phyloP scores from a whole-genome alignment of 1,140 invertebrate genomes.

The Leptopilina clavipes region DNA sequence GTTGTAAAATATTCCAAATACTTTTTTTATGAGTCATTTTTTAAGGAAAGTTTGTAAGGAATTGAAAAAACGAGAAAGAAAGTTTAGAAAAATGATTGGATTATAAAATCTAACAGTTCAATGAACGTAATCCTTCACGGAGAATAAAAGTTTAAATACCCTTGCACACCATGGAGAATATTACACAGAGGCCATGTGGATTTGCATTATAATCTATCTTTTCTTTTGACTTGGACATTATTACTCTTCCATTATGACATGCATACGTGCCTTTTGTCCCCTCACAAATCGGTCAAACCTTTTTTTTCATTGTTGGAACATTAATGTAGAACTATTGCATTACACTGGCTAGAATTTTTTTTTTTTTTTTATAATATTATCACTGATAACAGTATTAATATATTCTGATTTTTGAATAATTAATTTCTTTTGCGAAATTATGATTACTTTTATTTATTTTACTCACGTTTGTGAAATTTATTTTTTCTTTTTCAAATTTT shows the following conservation, averaged over 20 bases:
- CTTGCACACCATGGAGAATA: conserved; percentile 45
- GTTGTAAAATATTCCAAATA: too few species aligned
- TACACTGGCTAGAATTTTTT: too few species aligned
- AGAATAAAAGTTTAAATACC: conserved; percentile 48
- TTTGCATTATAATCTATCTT: conserved; percentile 67
- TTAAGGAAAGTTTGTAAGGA: not conserved
- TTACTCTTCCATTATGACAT: conserved; percentile 19
- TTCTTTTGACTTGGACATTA: conserved; percentile 47
- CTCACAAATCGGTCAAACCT: not conserved
- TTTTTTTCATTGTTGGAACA: conserved; percentile 2
- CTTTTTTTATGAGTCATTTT: too few species aligned
- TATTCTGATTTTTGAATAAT: too few species aligned
- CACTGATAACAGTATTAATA: too few species aligned
- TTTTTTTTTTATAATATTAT: too few species aligned
- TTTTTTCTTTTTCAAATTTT: too few species aligned
- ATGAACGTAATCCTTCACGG: conserved; percentile 62
- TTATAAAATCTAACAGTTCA: conserved; percentile 52
- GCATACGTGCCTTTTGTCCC: conserved; percentile 26
- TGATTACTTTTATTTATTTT: not conserved
- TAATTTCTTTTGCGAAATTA: not conserved
- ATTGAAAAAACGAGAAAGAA: not conserved
- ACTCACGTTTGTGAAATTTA: not conserved
- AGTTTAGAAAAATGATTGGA: not conserved
- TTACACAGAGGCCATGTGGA: conserved; percentile 61
- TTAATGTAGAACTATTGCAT: not conserved